These are phyloP conservation scores for Oasisia sp. DNA, from an alignment of 2,888 invertebrate species.

Conservation along the genomic window DNA sequence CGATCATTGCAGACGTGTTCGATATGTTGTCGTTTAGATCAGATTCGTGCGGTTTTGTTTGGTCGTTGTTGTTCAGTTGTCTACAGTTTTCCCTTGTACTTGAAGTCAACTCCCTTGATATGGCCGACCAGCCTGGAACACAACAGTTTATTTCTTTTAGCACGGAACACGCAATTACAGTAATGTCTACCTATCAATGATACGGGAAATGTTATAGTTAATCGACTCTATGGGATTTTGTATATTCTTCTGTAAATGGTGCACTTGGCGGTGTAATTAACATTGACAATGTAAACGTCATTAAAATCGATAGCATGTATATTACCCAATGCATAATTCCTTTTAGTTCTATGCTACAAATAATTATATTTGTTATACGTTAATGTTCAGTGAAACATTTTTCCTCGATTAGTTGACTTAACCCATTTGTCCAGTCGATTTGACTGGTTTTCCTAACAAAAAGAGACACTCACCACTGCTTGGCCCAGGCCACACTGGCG, in stretches of 20 bases:
- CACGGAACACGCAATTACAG: background rate
- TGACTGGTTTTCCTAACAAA: background rate
- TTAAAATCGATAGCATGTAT: background rate
- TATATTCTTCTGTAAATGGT: background rate
- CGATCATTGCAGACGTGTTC: too few species aligned
- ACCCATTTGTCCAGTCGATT: too few species aligned
- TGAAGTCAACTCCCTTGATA: constrained; percentile 35
- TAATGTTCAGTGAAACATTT: too few species aligned
- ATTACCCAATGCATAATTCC: too few species aligned
- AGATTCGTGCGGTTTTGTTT: too few species aligned
- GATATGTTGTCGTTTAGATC: too few species aligned
- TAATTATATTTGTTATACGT: too few species aligned
- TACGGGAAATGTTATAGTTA: background rate
- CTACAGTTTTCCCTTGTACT: constrained; percentile 36
- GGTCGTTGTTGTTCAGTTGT: background rate
- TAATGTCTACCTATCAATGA: background rate
- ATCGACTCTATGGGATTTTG: background rate
- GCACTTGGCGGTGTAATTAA: background rate
- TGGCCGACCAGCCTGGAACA: constrained; percentile 35
- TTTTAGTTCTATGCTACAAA: too few species aligned
- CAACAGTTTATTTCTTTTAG: background rate
- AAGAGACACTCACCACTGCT: background rate
- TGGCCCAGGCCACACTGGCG: background rate
- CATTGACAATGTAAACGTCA: background rate
- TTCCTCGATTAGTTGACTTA: too few species aligned